Conservation (phyloP, 2,113 vertebrate genomes). For the Ovibos moschatus region DNA sequence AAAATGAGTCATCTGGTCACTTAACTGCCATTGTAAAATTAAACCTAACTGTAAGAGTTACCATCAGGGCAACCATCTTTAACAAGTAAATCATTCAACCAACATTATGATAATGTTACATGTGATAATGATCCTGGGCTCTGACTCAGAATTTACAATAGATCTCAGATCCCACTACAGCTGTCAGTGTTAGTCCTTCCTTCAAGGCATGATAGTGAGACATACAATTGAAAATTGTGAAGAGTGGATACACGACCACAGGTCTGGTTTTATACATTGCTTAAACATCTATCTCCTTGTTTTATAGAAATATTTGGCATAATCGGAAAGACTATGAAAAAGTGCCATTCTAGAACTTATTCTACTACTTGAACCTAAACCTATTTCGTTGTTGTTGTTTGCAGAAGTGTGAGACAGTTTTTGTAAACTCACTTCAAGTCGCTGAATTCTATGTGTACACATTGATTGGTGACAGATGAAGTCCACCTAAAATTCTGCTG, state of each 20-base stretch:
- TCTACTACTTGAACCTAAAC: not conserved
- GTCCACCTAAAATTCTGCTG: not conserved
- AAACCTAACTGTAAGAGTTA: not conserved
- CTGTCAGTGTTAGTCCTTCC: not conserved
- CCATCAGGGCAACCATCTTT: not conserved
- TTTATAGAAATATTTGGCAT: not conserved
- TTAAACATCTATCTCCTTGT: not conserved
- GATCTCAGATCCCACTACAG: not conserved
- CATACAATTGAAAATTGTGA: not conserved
- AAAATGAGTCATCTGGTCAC: slow-evolving; percentile 16
- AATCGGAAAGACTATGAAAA: not conserved
- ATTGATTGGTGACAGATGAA: not conserved
- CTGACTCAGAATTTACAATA: not conserved
- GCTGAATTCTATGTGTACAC: not conserved
- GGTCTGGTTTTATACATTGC: not conserved
- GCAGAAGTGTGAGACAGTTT: not conserved
- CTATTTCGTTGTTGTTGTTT: not conserved
- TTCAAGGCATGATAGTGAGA: not conserved
- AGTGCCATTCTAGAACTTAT: not conserved
- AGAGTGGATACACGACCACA: not conserved
- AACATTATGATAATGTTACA: not conserved
- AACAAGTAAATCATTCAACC: not conserved
- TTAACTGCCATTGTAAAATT: slow-evolving; percentile 16
- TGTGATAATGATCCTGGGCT: not conserved
- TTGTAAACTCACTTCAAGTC: not conserved